Percentiles rank a stretch among this genome's conserved stretches.
Evolutionary conservation across 2,888 invertebrate genomes (phyloP).

Genomic region (Abrostola triplasia): DNA sequence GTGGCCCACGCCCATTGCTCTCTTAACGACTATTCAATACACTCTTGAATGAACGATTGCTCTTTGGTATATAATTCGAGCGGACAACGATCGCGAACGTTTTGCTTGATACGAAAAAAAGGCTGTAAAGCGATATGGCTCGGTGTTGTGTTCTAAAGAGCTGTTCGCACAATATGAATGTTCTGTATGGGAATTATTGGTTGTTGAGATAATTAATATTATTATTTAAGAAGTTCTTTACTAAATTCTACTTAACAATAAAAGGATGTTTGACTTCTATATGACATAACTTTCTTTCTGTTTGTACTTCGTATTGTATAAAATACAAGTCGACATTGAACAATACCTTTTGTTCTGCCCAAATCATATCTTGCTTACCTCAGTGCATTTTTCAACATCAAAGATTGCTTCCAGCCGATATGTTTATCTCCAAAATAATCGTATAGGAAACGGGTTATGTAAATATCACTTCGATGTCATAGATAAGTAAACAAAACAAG

Average conservation of each 20-base stretch:
- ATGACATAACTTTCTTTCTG: not conserved
- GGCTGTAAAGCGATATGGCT: conserved; percentile 82
- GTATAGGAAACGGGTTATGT: conserved; percentile 62
- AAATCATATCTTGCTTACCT: conserved; percentile 37
- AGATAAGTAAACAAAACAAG: conserved; percentile 69
- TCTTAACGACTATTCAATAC: conserved; percentile 87
- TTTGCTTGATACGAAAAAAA: conserved; percentile 77
- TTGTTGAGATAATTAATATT: conserved; percentile 53
- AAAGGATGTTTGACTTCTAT: conserved; percentile 1
- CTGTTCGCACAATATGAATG: conserved; percentile 66
- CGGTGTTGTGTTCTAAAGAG: conserved; percentile 68
- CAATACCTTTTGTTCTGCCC: conserved; percentile 37
- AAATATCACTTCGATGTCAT: conserved; percentile 63
- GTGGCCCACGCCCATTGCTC: conserved; percentile 83
- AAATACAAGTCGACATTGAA: conserved; percentile 15
- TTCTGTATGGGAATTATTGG: conserved; percentile 67
- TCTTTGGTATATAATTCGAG: conserved; percentile 84
- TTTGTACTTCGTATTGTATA: conserved; percentile 4
- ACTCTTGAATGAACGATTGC: conserved; percentile 86
- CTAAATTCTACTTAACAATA: not conserved
- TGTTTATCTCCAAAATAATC: conserved; percentile 54
- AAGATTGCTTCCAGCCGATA: conserved; percentile 44
- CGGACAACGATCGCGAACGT: conserved; percentile 76
- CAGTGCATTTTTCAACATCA: conserved; percentile 37
- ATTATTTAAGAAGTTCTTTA: conserved; percentile 9